These are phyloP conservation scores for Amorpha juglandis DNA, from an alignment of 2,888 invertebrate genomes.

Conservation along the genomic window DNA sequence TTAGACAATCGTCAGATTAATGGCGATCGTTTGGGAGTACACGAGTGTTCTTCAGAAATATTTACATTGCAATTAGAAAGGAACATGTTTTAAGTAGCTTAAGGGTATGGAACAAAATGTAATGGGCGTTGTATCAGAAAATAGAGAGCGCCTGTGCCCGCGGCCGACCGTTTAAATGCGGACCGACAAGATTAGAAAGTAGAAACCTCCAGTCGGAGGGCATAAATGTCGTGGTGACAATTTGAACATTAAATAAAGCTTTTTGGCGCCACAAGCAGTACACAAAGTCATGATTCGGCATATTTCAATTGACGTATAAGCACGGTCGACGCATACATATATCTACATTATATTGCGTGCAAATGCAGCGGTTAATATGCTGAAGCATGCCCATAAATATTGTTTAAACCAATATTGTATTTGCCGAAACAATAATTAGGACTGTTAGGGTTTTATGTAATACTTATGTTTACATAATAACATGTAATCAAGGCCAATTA, in stretches of 20 bases:
- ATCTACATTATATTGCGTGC: slow-evolving; percentile 3
- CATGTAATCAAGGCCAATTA: not conserved
- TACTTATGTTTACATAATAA: not conserved
- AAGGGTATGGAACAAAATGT: slow-evolving; percentile 70
- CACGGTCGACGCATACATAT: not conserved
- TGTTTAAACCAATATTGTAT: not conserved
- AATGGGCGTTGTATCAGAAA: slow-evolving; percentile 61
- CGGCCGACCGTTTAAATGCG: slow-evolving; percentile 65
- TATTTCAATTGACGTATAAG: not conserved
- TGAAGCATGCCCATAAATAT: not conserved
- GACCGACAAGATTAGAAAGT: slow-evolving; percentile 74
- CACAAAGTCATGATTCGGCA: slow-evolving; percentile 33
- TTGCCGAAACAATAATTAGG: not conserved
- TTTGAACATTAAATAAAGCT: slow-evolving; percentile 11
- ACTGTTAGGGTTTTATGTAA: not conserved
- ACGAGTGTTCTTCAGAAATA: not conserved
- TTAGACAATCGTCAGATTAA: not conserved
- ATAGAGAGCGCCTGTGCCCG: slow-evolving; percentile 66
- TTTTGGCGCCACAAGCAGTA: slow-evolving; percentile 13
- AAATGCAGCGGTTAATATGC: not conserved
- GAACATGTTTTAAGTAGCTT: slow-evolving; percentile 55
- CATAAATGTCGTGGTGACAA: slow-evolving; percentile 21
- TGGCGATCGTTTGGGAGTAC: not conserved
- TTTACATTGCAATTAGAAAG: slow-evolving; percentile 67
- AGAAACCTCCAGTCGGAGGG: slow-evolving; percentile 50